Evolutionary conservation across 1,140 invertebrate genomes (phyloP), one percentile per base, ranked within the genome.

Genomic region (Hyphantria cunea): DNA sequence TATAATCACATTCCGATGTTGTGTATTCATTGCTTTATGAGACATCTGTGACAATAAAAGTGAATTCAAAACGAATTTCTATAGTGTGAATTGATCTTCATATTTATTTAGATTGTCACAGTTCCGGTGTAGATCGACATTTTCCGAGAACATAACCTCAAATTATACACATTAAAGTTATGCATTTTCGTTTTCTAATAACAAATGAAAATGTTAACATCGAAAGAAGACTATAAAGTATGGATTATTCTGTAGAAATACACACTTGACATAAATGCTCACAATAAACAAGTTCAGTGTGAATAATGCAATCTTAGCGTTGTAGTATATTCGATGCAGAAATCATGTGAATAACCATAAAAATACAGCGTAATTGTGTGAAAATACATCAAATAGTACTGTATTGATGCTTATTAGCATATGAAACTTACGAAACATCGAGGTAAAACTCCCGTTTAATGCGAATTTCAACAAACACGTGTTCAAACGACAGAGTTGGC

Each of bases 391-490:
- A 25, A 25, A 25, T 25, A 5, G 5, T 25, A 25, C 17, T 25
- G 17, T 25, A 25, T 5, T 3, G 17, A 25, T 25, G 17, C 17
- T 25, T 25, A 25, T 25, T 25, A 25, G 32, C 37, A 42, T 6
- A 42, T 41, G 58, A 41, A 68, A 76, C 59, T 74, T 56, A 68
- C 62, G 54, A 7, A 32, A 66, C 50, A 55, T 47, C 42, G 59
- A 45, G 14, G 12, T 13, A 62, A n/a, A 62, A 68, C 13, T 44
- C 13, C 47, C 58, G 70, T 76, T 78, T 80, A 74, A 51, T 39
- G 34, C 31, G 42, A 32, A 67, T 59, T 39, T 58, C 42, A 44
- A 17, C 68, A 82, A 88, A 86, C 86, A 90, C 86, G 87, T 90
- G 87, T 84, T 74, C 41, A 11, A 12, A 47, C 33, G 56, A 72